A percentile compares a stretch with the other conserved stretches of the same genome.
Evolutionary conservation across 2,888 invertebrate genomes (phyloP).

Genomic region (Euzophera pinguis): DNA sequence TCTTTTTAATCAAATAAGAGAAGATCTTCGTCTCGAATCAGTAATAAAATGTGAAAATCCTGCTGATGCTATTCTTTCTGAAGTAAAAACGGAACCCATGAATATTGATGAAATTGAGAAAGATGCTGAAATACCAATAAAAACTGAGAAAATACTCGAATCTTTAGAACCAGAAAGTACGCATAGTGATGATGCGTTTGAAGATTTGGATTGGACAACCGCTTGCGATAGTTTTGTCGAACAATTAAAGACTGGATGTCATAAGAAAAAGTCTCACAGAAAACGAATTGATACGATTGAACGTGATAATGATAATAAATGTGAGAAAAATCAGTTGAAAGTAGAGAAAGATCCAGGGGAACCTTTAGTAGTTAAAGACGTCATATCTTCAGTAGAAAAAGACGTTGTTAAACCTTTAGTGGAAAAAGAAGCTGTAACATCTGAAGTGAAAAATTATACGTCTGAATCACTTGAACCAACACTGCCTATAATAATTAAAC

Average conservation of each 20-base stretch:
- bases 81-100: constrained; percentile 84
- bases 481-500: constrained; percentile 37
- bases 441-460: not conserved
- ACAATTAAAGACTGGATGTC: constrained; percentile 82
- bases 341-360: not conserved
- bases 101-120: constrained; percentile 83
- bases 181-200: constrained; percentile 24
- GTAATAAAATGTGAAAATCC: constrained; percentile 83
- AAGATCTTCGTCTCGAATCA: constrained; percentile 67
- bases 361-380: not conserved
- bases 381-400: not conserved
- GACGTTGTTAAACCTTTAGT: not conserved
- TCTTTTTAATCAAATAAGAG: constrained; percentile 69
- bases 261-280: constrained; percentile 78
- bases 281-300: constrained; percentile 60
- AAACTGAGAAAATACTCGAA: constrained; percentile 52
- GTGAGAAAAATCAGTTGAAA: constrained; percentile 20
- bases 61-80: constrained; percentile 69
- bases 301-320: constrained; percentile 39
- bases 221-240: constrained; percentile 90
- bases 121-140: constrained; percentile 71
- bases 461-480: constrained; percentile 23
- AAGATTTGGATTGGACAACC: constrained; percentile 80
- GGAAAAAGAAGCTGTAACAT: not conserved
- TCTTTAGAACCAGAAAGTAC: constrained; percentile 32